phyloP scores from a whole-genome alignment of 1,140 invertebrate species.

The Aphaenogaster ashmeadi region DNA sequence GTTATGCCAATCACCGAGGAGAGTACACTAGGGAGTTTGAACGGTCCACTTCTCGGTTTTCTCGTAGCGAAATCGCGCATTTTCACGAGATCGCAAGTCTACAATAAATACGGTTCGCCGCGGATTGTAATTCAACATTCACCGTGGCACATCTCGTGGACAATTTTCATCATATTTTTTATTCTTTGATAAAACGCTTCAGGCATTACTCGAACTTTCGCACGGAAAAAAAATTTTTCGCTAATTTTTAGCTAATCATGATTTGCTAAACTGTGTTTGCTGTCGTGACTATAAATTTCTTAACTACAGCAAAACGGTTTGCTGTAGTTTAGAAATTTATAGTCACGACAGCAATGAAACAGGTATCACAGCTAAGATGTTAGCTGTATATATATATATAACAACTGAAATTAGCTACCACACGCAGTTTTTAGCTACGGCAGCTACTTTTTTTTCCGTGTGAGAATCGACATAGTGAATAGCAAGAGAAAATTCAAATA shows the following conservation, averaged over 20 bases:
- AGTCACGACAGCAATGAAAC: too few relatives aligned
- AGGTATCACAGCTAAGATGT: too few relatives aligned
- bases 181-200: background rate
- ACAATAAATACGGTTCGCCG: constrained; percentile 79
- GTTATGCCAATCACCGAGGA: constrained; percentile 25
- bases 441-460: too few relatives aligned
- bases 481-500: background rate
- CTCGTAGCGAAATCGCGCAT: constrained; percentile 79
- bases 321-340: too few relatives aligned
- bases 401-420: too few relatives aligned
- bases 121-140: background rate
- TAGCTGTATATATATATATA: too few relatives aligned
- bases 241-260: too few relatives aligned
- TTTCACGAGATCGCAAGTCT: constrained; percentile 82
- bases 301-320: too few relatives aligned
- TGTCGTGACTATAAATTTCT: too few relatives aligned
- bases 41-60: background rate
- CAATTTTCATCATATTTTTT: background rate
- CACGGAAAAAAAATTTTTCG: too few relatives aligned
- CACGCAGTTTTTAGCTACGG: too few relatives aligned
- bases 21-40: constrained; percentile 12
- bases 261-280: too few relatives aligned
- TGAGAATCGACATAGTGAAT: background rate
- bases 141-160: background rate
- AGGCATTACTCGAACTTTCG: background rate